A percentile compares a stretch with the other conserved stretches of the same genome.
phyloP scores from a whole-genome alignment of 2,113 vertebrate genomes.

The Physeter macrocephalus region DNA sequence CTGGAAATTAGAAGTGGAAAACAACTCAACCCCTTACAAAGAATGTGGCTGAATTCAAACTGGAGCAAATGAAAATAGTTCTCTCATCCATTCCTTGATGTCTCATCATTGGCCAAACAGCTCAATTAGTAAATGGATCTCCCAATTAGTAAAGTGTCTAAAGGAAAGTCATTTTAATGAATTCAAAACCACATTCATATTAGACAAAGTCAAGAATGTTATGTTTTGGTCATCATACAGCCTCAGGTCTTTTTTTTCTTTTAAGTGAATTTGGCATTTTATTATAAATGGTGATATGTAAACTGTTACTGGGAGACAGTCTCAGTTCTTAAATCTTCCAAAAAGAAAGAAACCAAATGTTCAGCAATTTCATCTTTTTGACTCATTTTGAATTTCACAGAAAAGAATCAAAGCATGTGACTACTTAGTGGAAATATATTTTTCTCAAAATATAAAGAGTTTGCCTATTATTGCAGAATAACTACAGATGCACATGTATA shows the following conservation, averaged over 20 bases:
- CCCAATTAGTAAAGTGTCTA: not conserved
- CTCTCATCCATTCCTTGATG: not conserved
- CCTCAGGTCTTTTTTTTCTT: not conserved
- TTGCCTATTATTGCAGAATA: not conserved
- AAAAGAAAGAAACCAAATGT: not conserved
- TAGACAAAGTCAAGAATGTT: not conserved
- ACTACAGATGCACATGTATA: not conserved
- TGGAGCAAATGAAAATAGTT: conserved; percentile 2
- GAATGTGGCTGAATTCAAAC: not conserved
- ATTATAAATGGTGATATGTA: not conserved
- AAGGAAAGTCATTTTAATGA: not conserved
- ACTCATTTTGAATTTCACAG: not conserved
- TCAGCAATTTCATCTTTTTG: not conserved
- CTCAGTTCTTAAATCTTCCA: not conserved
- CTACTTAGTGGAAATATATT: not conserved
- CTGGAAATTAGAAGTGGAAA: not conserved
- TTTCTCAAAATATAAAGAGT: not conserved
- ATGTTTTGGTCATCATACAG: not conserved
- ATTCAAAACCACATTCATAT: not conserved
- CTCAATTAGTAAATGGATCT: not conserved
- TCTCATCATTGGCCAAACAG: not conserved
- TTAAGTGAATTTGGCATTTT: not conserved
- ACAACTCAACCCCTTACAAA: not conserved
- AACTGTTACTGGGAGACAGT: not conserved
- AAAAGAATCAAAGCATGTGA: not conserved